Evolutionary conservation across 2,113 vertebrate genomes (phyloP), one percentile per base, ranked within the genome.

Genomic region (Apteryx owenii): DNA sequence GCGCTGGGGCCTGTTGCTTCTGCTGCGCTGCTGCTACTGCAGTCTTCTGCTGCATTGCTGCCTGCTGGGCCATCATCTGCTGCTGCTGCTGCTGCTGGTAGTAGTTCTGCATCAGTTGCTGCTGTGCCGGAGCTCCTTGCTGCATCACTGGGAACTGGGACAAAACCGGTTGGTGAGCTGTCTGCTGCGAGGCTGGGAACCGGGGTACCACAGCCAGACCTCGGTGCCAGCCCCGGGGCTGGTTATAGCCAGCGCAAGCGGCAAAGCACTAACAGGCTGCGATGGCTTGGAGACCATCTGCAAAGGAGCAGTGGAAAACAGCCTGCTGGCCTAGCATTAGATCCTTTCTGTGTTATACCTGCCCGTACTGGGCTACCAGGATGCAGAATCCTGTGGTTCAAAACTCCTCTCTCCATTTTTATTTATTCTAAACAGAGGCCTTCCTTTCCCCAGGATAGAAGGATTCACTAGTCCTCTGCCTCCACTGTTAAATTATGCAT

Each of bases 101-200:
- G 80, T 98, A 97, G 95, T 97, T 99, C 98, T 98, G 98, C 93
- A 98, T 97, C 85, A 98, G 96, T 84, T 98, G 98, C 94, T 98
- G 98, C 72, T 98, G 98, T 1, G 97, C 93, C 0, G 88, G 94
- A 0, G 91, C 94, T 95, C 97, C 98, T 80, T 98, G 98, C 75
- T 97, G 97, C 29, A 94, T 95, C 92, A 95, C 98, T 40, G 98
- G 98, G 96, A 98, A 98, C 98, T 98, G 98, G 70, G 98, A 73
- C 86, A 96, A n/a, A 31, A 93, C 22, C 33, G 23, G 81, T 2
- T 75, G 62, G 29, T 94, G 94, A 84, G 95, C 6, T n/a, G 60
- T 33, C 36, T 86, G 94, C 19, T 94, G 89, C 3, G 51, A 69
- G 9, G 48, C 88, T 81, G 94, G 97, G 82, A 97, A 95, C 95